Evolutionary conservation across 2,113 vertebrate species (phyloP).

Genomic region (Lampris incognitus): DNA sequence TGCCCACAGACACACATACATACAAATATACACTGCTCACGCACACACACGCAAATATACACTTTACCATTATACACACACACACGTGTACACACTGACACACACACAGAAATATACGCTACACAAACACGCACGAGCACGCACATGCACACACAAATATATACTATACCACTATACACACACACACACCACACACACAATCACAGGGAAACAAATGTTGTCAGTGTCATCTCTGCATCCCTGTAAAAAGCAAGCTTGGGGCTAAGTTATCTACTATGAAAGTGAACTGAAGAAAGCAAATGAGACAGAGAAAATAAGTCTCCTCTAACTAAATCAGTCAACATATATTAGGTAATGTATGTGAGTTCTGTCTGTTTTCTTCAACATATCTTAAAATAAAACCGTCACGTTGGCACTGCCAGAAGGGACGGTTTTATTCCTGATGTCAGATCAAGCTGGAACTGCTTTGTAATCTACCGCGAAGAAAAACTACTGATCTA

Average conservation of each 20-base stretch:
- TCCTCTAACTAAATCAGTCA: no score
- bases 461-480: neutral
- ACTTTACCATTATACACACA: no score
- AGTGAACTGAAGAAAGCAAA: no score
- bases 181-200: neutral
- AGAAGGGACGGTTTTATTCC: neutral
- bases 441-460: neutral
- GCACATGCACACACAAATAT: conserved; percentile 33
- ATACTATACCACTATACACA: neutral
- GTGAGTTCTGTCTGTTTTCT: no score
- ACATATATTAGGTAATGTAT: no score
- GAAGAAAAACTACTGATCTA: no score
- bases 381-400: no score
- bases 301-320: no score
- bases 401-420: no score
- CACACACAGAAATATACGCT: neutral
- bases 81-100: neutral
- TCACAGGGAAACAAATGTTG: conserved; percentile 33
- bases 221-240: conserved; percentile 32
- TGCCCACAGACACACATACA: conserved; percentile 21
- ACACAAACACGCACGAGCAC: conserved; percentile 4
- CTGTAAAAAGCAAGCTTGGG: no score
- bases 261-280: no score
- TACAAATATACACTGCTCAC: conserved; percentile 21
- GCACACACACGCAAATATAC: neutral